These are phyloP conservation scores for Acanthopleura granulata DNA, from an alignment of 2,888 invertebrate genomes.

Conservation along the genomic window DNA sequence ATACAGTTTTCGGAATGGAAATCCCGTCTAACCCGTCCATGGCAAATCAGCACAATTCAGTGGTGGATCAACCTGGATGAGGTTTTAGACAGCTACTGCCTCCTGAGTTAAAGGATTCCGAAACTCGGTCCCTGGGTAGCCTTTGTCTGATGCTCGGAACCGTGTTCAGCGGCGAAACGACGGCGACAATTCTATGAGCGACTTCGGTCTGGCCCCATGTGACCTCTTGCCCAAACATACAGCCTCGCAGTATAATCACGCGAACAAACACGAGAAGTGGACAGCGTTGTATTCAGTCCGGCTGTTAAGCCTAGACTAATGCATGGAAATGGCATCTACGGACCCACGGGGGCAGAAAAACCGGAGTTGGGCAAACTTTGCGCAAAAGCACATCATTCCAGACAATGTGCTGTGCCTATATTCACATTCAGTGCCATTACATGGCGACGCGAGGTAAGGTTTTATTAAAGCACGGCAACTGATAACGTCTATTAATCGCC, in stretches of 20 bases:
- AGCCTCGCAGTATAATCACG: not conserved
- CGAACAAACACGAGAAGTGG: slow-evolving; percentile 13
- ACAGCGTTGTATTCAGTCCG: slow-evolving; percentile 17
- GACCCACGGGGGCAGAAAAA: not conserved
- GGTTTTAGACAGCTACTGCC: not conserved
- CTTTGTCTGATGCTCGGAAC: not conserved
- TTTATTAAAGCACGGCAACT: not conserved
- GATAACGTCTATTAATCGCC: slow-evolving; percentile 7
- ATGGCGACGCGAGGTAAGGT: not conserved
- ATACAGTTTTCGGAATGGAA: not conserved
- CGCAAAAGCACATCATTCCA: slow-evolving; percentile 15
- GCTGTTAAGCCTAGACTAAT: slow-evolving; percentile 12
- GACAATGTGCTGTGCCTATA: not conserved
- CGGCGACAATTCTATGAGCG: not conserved
- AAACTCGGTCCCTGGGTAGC: not conserved
- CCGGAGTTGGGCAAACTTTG: slow-evolving; percentile 11
- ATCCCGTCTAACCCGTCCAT: not conserved
- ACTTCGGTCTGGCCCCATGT: not conserved
- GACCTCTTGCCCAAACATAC: not conserved
- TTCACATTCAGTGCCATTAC: slow-evolving; percentile 1
- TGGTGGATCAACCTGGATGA: not conserved
- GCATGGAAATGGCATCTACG: slow-evolving; percentile 10
- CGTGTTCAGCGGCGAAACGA: not conserved
- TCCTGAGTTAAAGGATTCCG: not conserved
- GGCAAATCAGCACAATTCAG: not conserved